These are phyloP conservation scores for Drosophila bocqueti DNA, from an alignment of 1,140 invertebrate species.

Conservation along the genomic window DNA sequence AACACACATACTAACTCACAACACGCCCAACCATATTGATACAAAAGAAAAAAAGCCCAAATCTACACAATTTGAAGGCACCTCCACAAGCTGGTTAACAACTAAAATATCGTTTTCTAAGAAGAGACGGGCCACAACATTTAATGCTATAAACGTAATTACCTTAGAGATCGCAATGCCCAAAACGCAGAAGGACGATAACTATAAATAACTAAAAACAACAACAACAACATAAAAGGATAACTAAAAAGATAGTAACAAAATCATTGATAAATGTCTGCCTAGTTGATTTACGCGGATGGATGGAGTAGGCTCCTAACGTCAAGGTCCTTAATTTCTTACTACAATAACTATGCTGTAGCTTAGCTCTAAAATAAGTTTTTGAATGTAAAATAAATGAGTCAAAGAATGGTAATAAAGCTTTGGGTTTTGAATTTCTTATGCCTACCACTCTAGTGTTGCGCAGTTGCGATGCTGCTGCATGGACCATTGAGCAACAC, in stretches of 20 bases:
- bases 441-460: neutral
- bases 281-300: conserved; percentile 71
- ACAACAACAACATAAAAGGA: conserved; percentile 7
- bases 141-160: conserved; percentile 53
- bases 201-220: conserved; percentile 32
- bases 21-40: conserved; percentile 49
- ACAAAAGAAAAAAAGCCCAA: conserved; percentile 28
- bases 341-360: conserved; percentile 74
- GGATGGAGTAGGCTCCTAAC: conserved; percentile 36
- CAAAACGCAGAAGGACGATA: conserved; percentile 48
- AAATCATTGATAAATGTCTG: conserved; percentile 51
- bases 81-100: conserved; percentile 44
- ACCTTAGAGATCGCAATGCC: conserved; percentile 53
- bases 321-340: conserved; percentile 64
- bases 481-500: no score
- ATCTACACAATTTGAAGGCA: conserved; percentile 53
- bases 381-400: conserved; percentile 77
- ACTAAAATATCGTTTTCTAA: conserved; percentile 41
- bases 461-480: neutral
- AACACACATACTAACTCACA: conserved; percentile 6
- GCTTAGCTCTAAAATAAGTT: conserved; percentile 76
- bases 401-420: conserved; percentile 59
- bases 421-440: neutral
- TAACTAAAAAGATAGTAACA: conserved; percentile 25
- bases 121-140: conserved; percentile 45